phyloP scores from a whole-genome alignment of 2,888 invertebrate genomes.

The Melinaea marsaeus region DNA sequence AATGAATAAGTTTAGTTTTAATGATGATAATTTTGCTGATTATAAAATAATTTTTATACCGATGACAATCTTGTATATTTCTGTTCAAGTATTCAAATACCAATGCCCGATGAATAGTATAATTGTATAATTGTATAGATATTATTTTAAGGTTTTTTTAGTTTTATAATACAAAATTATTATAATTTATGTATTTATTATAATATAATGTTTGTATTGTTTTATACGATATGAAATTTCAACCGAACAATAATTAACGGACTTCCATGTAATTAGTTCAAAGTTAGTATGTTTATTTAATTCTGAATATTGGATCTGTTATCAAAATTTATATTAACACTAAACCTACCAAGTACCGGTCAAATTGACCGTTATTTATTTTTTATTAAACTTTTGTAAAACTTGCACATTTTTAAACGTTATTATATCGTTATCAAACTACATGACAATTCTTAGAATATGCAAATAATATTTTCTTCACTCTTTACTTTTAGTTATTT shows the following conservation, averaged over 20 bases:
- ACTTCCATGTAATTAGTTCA: too few species aligned
- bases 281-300: too few species aligned
- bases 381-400: too few species aligned
- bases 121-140: neutral
- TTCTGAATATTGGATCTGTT: too few species aligned
- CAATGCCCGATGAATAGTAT: conserved; percentile 4
- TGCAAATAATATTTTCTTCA: too few species aligned
- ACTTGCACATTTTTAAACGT: too few species aligned
- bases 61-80: conserved; percentile 5
- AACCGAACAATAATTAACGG: neutral
- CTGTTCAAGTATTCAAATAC: conserved; percentile 5
- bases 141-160: conserved; percentile 1
- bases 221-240: neutral
- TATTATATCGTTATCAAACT: too few species aligned
- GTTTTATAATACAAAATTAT: neutral
- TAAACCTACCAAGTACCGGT: too few species aligned
- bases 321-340: too few species aligned
- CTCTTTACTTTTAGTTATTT: too few species aligned
- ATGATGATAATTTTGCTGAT: conserved; percentile 4
- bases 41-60: conserved; percentile 4
- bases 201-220: neutral
- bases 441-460: too few species aligned
- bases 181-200: conserved; percentile 4
- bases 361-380: too few species aligned
- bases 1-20: conserved; percentile 8